Conservation (phyloP, 1,140 invertebrate species). For the Homalodisca vitripennis region DNA sequence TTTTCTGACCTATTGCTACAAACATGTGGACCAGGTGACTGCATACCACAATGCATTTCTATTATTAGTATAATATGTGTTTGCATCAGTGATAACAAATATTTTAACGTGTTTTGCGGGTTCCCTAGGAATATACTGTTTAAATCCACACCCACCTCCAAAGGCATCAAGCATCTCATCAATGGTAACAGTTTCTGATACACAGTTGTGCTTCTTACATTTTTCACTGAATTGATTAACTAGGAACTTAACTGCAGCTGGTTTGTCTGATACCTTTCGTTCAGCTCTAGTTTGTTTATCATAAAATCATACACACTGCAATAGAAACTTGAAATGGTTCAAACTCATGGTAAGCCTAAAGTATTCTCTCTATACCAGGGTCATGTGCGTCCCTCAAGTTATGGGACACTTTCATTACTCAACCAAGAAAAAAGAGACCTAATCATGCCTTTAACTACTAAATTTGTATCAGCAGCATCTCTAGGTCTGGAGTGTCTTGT, state of each 20-base stretch:
- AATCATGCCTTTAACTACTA: constrained; percentile 33
- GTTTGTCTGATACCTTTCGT: constrained; percentile 34
- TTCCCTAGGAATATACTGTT: constrained; percentile 48
- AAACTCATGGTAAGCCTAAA: constrained; percentile 34
- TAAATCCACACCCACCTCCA: constrained; percentile 46
- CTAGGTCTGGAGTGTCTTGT: constrained; percentile 33
- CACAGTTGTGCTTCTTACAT: constrained; percentile 18
- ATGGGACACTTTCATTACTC: constrained; percentile 29
- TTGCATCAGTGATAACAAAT: constrained; percentile 43
- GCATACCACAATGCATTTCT: constrained; percentile 44
- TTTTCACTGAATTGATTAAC: constrained; percentile 32
- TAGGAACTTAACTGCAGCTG: constrained; percentile 36
- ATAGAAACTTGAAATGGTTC: constrained; percentile 38
- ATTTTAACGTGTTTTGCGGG: constrained; percentile 52
- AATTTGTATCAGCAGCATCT: constrained; percentile 31
- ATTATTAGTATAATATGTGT: constrained; percentile 43
- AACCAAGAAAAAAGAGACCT: constrained; percentile 31
- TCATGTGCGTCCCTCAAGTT: constrained; percentile 30
- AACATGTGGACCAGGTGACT: constrained; percentile 45
- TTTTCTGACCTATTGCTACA: constrained; percentile 42
- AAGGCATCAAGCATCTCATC: constrained; percentile 48
- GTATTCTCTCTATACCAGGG: constrained; percentile 31
- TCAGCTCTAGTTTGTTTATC: constrained; percentile 35
- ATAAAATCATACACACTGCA: constrained; percentile 36
- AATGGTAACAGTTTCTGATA: constrained; percentile 40